phyloP scores from a whole-genome alignment of 2,888 invertebrate genomes.

The Sturmia bella region DNA sequence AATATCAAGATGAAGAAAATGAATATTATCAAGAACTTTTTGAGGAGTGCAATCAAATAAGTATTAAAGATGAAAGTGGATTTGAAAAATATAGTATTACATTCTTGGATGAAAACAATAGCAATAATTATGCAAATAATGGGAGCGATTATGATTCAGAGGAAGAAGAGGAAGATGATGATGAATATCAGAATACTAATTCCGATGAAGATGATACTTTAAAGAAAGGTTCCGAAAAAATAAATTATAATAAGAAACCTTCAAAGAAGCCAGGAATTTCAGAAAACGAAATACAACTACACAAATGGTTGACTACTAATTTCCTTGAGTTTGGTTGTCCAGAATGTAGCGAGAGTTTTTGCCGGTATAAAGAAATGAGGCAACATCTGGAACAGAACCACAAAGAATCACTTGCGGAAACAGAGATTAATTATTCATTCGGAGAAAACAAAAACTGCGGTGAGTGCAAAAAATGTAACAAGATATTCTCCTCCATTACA shows the following conservation, averaged over 20 bases:
- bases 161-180: not conserved
- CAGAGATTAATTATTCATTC: conserved; percentile 7
- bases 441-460: not conserved
- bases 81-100: not conserved
- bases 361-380: conserved; percentile 24
- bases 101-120: conserved; percentile 3
- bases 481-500: not conserved
- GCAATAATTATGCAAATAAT: not conserved
- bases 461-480: conserved; percentile 29
- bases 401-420: not conserved
- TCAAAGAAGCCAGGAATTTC: not conserved
- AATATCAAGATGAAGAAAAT: conserved; percentile 38
- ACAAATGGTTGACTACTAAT: not conserved
- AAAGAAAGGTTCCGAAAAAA: not conserved
- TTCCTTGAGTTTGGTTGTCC: conserved; percentile 58
- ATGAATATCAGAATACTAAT: too few relatives aligned
- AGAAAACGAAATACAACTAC: not conserved
- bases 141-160: not conserved
- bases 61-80: not conserved
- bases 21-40: conserved; percentile 36
- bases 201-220: not conserved
- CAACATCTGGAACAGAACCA: conserved; percentile 52
- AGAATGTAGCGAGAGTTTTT: conserved; percentile 40
- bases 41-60: not conserved
- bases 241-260: too few relatives aligned